Percentiles rank a stretch among this genome's conserved stretches.
These are phyloP conservation scores for Camponotus vicinus DNA, from an alignment of 1,140 invertebrate genomes.

Conservation along the genomic window DNA sequence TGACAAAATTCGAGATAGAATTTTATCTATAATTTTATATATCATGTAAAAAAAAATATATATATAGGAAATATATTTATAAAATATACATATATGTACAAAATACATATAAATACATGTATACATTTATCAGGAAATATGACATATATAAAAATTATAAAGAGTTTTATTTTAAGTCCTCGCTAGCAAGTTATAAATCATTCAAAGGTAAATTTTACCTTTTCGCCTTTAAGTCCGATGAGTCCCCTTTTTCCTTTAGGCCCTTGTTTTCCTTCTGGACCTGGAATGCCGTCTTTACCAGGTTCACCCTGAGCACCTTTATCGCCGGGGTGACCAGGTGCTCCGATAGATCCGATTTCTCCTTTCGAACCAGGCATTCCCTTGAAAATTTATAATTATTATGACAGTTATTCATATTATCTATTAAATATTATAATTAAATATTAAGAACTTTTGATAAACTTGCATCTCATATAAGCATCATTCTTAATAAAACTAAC, in stretches of 20 bases:
- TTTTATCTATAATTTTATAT: no score
- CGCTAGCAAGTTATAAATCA: neutral
- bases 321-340: conserved; percentile 91
- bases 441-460: neutral
- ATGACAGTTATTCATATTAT: neutral
- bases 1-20: no score
- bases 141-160: conserved; percentile 78
- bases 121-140: neutral
- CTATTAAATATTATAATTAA: neutral
- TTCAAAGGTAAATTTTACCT: conserved; percentile 85
- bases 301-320: conserved; percentile 91
- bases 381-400: conserved; percentile 80
- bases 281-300: conserved; percentile 90
- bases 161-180: neutral
- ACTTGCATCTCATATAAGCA: neutral
- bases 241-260: conserved; percentile 90
- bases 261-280: conserved; percentile 90
- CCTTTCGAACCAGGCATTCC: conserved; percentile 90
- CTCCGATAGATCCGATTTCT: conserved; percentile 89
- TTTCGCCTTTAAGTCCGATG: conserved; percentile 85
- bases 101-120: no score
- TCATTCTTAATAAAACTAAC: conserved; percentile 48
- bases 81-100: no score
- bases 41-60: no score
- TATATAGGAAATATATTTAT: no score